These are phyloP conservation scores for Drosophila austrosaltans DNA, from an alignment of 2,888 invertebrate genomes.

Conservation along the genomic window DNA sequence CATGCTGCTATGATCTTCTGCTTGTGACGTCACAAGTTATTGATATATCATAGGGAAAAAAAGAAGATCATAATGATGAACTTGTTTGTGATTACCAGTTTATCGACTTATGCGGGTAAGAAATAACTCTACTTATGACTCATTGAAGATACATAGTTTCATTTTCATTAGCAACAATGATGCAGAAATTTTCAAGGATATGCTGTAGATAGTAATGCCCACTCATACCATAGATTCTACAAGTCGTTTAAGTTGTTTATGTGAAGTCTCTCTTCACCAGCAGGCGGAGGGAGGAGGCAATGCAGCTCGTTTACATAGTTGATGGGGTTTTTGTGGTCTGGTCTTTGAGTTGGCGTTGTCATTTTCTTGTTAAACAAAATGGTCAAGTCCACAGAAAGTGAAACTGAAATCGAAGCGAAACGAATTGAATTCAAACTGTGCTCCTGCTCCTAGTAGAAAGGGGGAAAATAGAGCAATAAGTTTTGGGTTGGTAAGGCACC, in stretches of 20 bases:
- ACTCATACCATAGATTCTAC: slow-evolving; percentile 31
- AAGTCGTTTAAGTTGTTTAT: slow-evolving; percentile 66
- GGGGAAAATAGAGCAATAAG: slow-evolving; percentile 75
- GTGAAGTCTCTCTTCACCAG: slow-evolving; percentile 16
- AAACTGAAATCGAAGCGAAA: slow-evolving; percentile 75
- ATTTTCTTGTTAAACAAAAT: slow-evolving; percentile 70
- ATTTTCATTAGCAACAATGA: slow-evolving; percentile 33
- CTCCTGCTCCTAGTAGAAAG: not conserved
- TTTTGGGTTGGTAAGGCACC: slow-evolving; percentile 52
- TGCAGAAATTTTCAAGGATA: slow-evolving; percentile 36
- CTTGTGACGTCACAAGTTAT: slow-evolving; percentile 63
- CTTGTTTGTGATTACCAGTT: slow-evolving; percentile 46
- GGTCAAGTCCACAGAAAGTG: slow-evolving; percentile 73
- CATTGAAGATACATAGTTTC: slow-evolving; percentile 18
- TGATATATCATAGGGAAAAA: slow-evolving; percentile 36
- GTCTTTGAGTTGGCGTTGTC: slow-evolving; percentile 46
- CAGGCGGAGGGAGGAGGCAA: not conserved
- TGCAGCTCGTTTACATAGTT: slow-evolving; percentile 65
- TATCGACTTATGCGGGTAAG: slow-evolving; percentile 39
- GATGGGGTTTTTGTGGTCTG: slow-evolving; percentile 45
- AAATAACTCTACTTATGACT: not conserved
- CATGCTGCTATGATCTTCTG: not conserved
- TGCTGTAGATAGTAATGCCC: slow-evolving; percentile 23
- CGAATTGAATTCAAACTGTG: slow-evolving; percentile 14
- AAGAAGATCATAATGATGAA: slow-evolving; percentile 29